A percentile compares a stretch with the other conserved stretches of the same genome.
Evolutionary conservation across 2,888 invertebrate genomes (phyloP).

Genomic region (Lamproptera curius): DNA sequence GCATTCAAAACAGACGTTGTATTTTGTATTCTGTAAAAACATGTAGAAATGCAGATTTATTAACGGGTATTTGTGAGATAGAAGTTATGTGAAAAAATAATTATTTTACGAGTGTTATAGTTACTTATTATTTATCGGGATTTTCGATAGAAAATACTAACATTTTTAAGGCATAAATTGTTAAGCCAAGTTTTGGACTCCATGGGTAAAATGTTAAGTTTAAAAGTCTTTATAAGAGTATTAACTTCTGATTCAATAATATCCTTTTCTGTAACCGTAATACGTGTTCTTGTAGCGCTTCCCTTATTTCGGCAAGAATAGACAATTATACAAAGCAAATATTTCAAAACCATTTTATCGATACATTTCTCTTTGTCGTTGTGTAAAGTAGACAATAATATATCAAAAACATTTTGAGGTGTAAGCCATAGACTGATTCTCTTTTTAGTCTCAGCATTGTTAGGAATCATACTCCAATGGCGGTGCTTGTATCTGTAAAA

Average conservation of each 20-base stretch:
- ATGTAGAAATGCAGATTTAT: neutral
- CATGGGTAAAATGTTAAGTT: conserved; percentile 43
- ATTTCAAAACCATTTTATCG: conserved; percentile 42
- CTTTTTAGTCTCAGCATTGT: conserved; percentile 47
- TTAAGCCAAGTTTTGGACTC: conserved; percentile 40
- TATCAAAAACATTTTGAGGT: conserved; percentile 47
- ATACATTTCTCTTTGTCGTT: conserved; percentile 41
- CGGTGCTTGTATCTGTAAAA: conserved; percentile 51
- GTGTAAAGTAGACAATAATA: conserved; percentile 55
- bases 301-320: conserved; percentile 33
- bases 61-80: neutral
- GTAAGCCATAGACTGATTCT: conserved; percentile 50
- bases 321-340: conserved; percentile 50
- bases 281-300: conserved; percentile 5
- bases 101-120: neutral
- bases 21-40: conserved; percentile 47
- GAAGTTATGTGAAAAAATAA: neutral
- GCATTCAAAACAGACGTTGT: conserved; percentile 64
- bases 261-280: conserved; percentile 40
- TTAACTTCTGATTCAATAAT: conserved; percentile 43
- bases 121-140: neutral
- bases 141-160: conserved; percentile 21
- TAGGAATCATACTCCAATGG: conserved; percentile 58
- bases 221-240: conserved; percentile 32
- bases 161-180: conserved; percentile 21